Conservation (phyloP, 2,797 vertebrate genomes). For the Melopsittacus undulatus region DNA sequence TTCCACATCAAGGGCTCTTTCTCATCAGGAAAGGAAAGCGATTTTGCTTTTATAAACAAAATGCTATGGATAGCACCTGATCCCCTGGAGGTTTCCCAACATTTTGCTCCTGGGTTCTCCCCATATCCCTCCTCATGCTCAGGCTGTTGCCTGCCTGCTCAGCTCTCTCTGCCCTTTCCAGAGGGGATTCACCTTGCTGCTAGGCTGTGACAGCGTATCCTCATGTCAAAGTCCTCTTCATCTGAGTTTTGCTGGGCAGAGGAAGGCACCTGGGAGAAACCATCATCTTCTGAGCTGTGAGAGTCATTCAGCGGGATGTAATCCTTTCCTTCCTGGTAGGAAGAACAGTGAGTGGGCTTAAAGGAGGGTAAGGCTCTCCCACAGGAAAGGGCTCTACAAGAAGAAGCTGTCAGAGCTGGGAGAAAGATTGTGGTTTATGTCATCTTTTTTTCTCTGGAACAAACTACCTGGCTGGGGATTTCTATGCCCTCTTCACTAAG, state of each 20-base stretch:
- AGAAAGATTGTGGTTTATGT: background rate
- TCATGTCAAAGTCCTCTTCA: conserved; percentile 81
- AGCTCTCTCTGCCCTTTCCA: background rate
- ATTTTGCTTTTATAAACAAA: background rate
- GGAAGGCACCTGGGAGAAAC: conserved; percentile 91
- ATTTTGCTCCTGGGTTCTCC: background rate
- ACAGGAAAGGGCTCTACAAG: background rate
- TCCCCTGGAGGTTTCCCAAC: background rate
- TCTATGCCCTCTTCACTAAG: background rate
- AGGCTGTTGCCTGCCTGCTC: background rate
- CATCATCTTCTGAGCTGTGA: conserved; percentile 93
- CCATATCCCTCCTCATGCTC: background rate
- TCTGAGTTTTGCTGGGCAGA: conserved; percentile 83
- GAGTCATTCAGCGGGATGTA: conserved; percentile 85
- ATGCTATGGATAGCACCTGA: background rate
- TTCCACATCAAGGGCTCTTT: background rate
- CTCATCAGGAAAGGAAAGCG: background rate
- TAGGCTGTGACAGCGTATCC: conserved; percentile 84
- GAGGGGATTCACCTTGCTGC: conserved; percentile 84
- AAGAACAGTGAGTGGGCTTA: conserved; percentile 32
- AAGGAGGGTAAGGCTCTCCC: background rate
- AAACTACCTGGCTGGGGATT: background rate
- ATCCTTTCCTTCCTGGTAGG: conserved; percentile 86
- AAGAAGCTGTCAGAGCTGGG: background rate
- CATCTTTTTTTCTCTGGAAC: background rate